Evolutionary conservation across 2,797 vertebrate species (phyloP), one percentile per base, ranked within the genome.

Genomic region (Onychomys torridus): DNA sequence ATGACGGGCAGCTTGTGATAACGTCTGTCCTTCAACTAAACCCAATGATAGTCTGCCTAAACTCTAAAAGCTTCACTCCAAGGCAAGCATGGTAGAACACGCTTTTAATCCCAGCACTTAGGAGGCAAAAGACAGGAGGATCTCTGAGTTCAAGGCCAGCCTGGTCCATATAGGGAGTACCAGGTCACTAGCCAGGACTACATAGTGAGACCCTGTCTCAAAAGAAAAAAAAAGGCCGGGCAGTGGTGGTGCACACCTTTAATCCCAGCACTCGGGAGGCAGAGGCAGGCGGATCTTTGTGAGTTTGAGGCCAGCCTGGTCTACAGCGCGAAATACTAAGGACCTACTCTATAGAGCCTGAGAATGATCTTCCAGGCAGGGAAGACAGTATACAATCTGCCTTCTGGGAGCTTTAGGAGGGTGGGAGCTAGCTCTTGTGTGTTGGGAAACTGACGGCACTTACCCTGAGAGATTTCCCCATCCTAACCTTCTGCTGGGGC

Each of bases 11-110:
- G 77, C 78, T 95, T 90, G 59, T 17, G 65, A 67, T 0, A 9
- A 73, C 32, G 63, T 77, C 43, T 91, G 75, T 43, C 81, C 79
- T 95, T 84, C 21, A 32, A 43, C 59, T 43, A 76, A 92, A 73
- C 23, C 43, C 75, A 92, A 8, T 6, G 40, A 90, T 75, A 63
- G 40, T 65, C 67, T 49, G 86, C 88, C 61, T 77, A 88, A 76
- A 82, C 67, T 83, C 79, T 57, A 34, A 71, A n/a, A 37, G 11
- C 71, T 52, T 75, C 71, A 25, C 46, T 78, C 29, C 29, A 78
- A 78, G 76, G 46, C 46, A 52, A 32, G 75, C 75, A 49, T 43
- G 75, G 27, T 46, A 3, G 43, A 2, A 25, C 29, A 29, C 1
- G 43, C 17, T 29, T 78, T 78, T 78, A 52, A 52, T 32, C 46